Evolutionary conservation across 92 coral and sea anemone genomes (phyloP).

Genomic region (Porites cylindrica): DNA sequence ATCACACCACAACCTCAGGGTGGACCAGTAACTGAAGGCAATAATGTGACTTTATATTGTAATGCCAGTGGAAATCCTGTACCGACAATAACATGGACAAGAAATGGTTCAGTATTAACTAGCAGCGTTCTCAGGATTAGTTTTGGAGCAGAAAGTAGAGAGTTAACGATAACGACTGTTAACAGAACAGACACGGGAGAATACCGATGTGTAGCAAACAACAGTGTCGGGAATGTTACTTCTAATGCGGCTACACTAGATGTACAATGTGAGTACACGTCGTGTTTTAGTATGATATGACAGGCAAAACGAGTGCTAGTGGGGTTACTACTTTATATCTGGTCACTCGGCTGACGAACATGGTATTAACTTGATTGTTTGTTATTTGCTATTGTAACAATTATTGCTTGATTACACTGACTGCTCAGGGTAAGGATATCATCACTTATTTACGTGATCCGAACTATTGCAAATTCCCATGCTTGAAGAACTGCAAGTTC

Average conservation of each 20-base stretch:
- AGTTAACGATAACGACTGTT: conserved; percentile 19
- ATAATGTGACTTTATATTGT: conserved; percentile 33
- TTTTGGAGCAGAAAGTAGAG: neutral
- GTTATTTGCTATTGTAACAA: too few relatives aligned
- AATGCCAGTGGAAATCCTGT: conserved; percentile 46
- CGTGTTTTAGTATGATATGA: too few relatives aligned
- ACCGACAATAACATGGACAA: conserved; percentile 45
- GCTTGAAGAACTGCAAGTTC: too few relatives aligned
- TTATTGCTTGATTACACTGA: too few relatives aligned
- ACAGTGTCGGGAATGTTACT: conserved; percentile 9
- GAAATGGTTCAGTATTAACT: neutral
- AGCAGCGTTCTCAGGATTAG: neutral
- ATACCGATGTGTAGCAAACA: conserved; percentile 34
- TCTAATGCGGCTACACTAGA: neutral
- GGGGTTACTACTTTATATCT: too few relatives aligned
- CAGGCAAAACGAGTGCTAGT: too few relatives aligned
- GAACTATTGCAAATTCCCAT: too few relatives aligned
- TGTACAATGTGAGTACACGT: conserved; percentile 19
- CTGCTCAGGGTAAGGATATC: too few relatives aligned
- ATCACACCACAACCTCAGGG: conserved; percentile 10
- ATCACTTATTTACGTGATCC: too few relatives aligned
- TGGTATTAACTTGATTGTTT: too few relatives aligned
- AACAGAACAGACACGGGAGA: conserved; percentile 41
- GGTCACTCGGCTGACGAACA: too few relatives aligned
- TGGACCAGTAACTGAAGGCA: conserved; percentile 14